Evolutionary conservation across 2,797 vertebrate genomes (phyloP).

Genomic region (Furcifer pardalis): DNA sequence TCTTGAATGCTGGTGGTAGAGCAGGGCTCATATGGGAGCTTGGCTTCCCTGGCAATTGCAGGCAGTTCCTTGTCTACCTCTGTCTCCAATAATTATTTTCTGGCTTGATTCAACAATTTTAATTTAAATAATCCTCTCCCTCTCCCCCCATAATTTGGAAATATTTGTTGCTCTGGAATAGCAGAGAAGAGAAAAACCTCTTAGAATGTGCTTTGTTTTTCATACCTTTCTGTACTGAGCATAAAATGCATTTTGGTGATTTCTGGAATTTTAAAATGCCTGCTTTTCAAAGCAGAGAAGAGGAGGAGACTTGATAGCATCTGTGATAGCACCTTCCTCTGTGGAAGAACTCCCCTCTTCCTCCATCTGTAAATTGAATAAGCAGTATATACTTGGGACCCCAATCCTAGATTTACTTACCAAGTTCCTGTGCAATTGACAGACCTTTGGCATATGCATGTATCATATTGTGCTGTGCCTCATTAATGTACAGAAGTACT

Average conservation of each 20-base stretch:
- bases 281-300: background rate
- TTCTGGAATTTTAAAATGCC: background rate
- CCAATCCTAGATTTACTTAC: background rate
- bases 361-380: background rate
- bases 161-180: background rate
- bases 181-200: too few species aligned
- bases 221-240: background rate
- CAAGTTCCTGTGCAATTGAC: background rate
- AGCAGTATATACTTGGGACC: background rate
- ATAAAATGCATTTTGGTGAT: background rate
- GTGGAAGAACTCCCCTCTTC: background rate
- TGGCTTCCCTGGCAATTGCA: background rate
- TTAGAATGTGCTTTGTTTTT: too few species aligned
- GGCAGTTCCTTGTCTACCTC: background rate
- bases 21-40: background rate
- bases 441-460: background rate
- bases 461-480: background rate
- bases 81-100: background rate
- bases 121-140: too few species aligned
- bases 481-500: too few species aligned
- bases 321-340: background rate
- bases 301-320: conserved; percentile 15
- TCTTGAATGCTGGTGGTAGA: background rate
- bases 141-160: background rate
- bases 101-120: background rate